A percentile compares a stretch with the other conserved stretches of the same genome.
These are phyloP conservation scores for Colletes collaris DNA, from an alignment of 2,888 invertebrate genomes.

Conservation along the genomic window DNA sequence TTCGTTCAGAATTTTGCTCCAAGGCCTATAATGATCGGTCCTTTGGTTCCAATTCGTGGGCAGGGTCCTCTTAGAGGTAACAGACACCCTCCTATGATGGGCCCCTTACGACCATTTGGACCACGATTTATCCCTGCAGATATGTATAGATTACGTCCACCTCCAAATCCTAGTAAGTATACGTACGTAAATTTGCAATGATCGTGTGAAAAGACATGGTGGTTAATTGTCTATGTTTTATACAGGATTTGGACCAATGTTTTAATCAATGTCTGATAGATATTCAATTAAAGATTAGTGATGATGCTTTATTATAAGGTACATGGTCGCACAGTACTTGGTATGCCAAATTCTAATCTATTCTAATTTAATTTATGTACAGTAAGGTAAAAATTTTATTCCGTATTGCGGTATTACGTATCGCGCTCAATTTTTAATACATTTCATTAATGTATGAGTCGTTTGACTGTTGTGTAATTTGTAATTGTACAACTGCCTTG, in stretches of 20 bases:
- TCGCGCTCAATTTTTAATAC: not conserved
- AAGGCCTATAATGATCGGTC: conserved; percentile 72
- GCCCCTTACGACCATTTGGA: conserved; percentile 65
- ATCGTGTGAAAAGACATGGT: not conserved
- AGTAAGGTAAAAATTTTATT: not conserved
- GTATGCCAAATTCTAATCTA: conserved; percentile 2
- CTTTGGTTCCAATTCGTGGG: conserved; percentile 66
- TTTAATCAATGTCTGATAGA: conserved; percentile 27
- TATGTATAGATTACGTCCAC: conserved; percentile 56
- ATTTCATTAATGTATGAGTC: not conserved
- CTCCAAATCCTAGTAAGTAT: conserved; percentile 57
- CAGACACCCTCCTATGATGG: conserved; percentile 63
- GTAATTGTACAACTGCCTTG: conserved; percentile 5
- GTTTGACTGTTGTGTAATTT: not conserved
- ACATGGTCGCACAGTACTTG: not conserved
- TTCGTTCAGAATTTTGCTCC: conserved; percentile 61
- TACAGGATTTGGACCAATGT: conserved; percentile 61
- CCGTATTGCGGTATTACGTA: not conserved
- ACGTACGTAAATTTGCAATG: not conserved
- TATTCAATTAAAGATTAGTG: not conserved
- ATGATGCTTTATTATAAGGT: not conserved
- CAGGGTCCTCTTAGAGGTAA: conserved; percentile 64
- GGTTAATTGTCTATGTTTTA: conserved; percentile 7
- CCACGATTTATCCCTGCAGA: conserved; percentile 70
- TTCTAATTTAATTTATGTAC: not conserved